These are phyloP conservation scores for Oostethus manadensis DNA, from an alignment of 2,113 vertebrate species.

Conservation along the genomic window DNA sequence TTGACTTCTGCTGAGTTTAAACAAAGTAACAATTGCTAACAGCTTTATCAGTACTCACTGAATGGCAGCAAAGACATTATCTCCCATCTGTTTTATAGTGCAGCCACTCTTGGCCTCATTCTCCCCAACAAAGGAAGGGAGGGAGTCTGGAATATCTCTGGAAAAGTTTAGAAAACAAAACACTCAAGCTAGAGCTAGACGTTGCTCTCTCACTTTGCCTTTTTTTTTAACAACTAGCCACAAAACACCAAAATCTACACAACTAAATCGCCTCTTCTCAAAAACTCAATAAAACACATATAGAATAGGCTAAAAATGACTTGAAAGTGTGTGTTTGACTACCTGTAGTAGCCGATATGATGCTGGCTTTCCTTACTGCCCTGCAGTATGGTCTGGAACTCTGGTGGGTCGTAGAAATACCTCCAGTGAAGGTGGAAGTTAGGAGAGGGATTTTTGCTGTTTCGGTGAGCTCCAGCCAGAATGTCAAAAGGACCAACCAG, in stretches of 20 bases:
- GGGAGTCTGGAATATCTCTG: conserved; percentile 86
- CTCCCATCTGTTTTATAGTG: conserved; percentile 81
- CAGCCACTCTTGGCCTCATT: conserved; percentile 89
- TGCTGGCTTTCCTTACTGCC: conserved; percentile 79
- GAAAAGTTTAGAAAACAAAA: conserved; percentile 17
- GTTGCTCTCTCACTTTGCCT: no score
- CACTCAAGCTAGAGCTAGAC: not conserved
- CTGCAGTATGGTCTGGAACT: conserved; percentile 88
- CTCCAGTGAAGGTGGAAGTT: conserved; percentile 92
- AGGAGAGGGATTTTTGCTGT: conserved; percentile 61
- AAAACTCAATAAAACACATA: not conserved
- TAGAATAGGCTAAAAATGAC: not conserved
- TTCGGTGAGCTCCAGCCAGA: conserved; percentile 83
- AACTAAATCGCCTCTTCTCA: not conserved
- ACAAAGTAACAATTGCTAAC: not conserved
- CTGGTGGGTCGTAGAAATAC: conserved; percentile 93
- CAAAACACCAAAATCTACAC: not conserved
- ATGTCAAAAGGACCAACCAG: conserved; percentile 94
- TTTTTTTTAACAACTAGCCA: not conserved
- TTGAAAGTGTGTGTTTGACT: conserved; percentile 8
- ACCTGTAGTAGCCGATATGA: conserved; percentile 98
- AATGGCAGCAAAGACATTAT: conserved; percentile 90
- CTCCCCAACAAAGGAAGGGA: conserved; percentile 85
- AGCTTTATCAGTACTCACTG: conserved; percentile 74
- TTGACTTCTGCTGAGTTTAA: no score